Evolutionary conservation across 2,888 invertebrate species (phyloP).

Genomic region (Sialis lutaria): DNA sequence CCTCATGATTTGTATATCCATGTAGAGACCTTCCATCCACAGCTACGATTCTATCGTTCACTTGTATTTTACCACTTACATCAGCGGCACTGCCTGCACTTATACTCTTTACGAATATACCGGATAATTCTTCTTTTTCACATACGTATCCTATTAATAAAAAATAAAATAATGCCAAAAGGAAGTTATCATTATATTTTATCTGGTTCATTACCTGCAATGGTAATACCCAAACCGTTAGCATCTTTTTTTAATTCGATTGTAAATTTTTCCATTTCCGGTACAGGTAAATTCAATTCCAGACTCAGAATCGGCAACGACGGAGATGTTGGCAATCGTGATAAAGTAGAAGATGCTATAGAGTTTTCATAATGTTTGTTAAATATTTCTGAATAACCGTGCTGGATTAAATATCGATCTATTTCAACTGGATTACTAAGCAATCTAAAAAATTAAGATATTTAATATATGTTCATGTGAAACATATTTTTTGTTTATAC

Average conservation of each 20-base stretch:
- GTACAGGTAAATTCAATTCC: conserved; percentile 49
- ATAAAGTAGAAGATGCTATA: conserved; percentile 18
- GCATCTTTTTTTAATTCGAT: conserved; percentile 87
- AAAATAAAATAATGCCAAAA: neutral
- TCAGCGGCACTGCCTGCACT: conserved; percentile 93
- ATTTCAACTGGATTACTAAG: conserved; percentile 76
- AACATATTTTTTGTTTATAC: conserved; percentile 13
- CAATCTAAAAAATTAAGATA: conserved; percentile 29
- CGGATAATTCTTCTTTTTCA: conserved; percentile 94
- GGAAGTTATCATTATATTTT: neutral
- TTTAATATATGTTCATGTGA: conserved; percentile 1
- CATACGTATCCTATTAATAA: conserved; percentile 67
- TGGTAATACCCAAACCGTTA: conserved; percentile 88
- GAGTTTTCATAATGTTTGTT: conserved; percentile 19
- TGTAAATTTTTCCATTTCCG: conserved; percentile 87
- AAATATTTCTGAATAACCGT: conserved; percentile 62
- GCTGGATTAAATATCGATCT: conserved; percentile 70
- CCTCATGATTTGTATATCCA: conserved; percentile 93
- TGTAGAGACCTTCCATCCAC: conserved; percentile 90
- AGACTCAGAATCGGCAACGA: conserved; percentile 29
- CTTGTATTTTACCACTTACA: conserved; percentile 77
- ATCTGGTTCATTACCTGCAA: conserved; percentile 44
- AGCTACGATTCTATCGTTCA: conserved; percentile 96
- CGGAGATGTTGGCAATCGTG: conserved; percentile 24
- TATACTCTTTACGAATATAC: conserved; percentile 97